phyloP scores from a whole-genome alignment of 2,888 invertebrate genomes.

The Galeopsomyia nigrocyanea region DNA sequence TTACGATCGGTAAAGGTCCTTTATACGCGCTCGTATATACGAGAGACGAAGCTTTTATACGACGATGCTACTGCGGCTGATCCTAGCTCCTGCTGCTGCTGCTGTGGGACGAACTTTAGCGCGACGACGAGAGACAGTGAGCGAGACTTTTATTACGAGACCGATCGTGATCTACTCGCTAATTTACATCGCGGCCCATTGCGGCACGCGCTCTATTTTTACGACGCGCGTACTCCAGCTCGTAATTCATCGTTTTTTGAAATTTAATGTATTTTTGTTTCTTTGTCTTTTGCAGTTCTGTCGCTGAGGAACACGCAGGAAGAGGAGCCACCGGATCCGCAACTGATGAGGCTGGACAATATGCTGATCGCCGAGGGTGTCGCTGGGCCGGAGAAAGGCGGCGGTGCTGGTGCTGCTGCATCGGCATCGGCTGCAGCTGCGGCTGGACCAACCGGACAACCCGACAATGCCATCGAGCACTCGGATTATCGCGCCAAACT shows the following conservation, averaged over 20 bases:
- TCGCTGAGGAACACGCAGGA: slow-evolving; percentile 97
- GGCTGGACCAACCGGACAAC: slow-evolving; percentile 79
- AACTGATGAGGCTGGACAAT: slow-evolving; percentile 98
- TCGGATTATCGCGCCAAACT: slow-evolving; percentile 99
- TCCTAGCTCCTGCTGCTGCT: no score
- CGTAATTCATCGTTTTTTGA: no score
- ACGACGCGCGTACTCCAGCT: background rate
- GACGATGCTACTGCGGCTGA: no score
- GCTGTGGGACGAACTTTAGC: background rate
- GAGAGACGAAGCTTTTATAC: background rate
- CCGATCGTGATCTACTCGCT: slow-evolving; percentile 45
- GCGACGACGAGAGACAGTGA: background rate
- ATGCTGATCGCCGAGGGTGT: slow-evolving; percentile 99
- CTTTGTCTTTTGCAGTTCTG: slow-evolving; percentile 75
- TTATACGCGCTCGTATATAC: slow-evolving; percentile 7
- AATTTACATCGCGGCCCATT: slow-evolving; percentile 42
- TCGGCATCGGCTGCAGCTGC: slow-evolving; percentile 87
- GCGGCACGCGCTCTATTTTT: background rate
- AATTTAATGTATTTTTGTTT: background rate
- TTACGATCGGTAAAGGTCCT: slow-evolving; percentile 63
- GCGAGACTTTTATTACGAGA: slow-evolving; percentile 41
- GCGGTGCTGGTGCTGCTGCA: slow-evolving; percentile 89
- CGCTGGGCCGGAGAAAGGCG: slow-evolving; percentile 94
- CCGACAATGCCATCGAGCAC: slow-evolving; percentile 98
- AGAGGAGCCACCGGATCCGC: slow-evolving; percentile 98